phyloP scores from a whole-genome alignment of 2,888 invertebrate species.

The Sarcophaga variegata region DNA sequence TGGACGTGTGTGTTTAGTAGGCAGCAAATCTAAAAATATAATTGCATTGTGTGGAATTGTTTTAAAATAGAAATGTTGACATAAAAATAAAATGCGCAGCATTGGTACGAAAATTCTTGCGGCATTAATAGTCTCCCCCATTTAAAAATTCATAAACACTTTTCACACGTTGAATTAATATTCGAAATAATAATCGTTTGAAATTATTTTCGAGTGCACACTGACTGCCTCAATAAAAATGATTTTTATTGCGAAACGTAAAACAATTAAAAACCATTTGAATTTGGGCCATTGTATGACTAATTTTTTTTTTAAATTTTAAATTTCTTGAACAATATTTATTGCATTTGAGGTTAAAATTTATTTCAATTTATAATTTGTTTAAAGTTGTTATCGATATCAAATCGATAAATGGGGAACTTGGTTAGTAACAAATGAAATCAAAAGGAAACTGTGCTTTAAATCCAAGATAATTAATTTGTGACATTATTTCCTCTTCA shows the following conservation, averaged over 20 bases:
- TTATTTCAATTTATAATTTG: no score
- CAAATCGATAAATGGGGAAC: no score
- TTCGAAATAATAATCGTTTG: conserved; percentile 12
- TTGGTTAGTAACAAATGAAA: no score
- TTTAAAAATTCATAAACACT: conserved; percentile 49
- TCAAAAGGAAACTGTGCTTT: no score
- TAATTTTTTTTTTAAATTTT: not conserved
- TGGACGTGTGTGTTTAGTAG: conserved; percentile 6
- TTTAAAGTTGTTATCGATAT: no score
- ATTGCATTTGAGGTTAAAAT: not conserved
- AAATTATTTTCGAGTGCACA: conserved; percentile 4
- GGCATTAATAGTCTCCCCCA: conserved; percentile 31
- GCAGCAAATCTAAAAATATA: conserved; percentile 45
- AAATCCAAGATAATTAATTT: no score
- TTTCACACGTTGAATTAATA: not conserved
- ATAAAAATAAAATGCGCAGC: conserved; percentile 55
- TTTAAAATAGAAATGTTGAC: conserved; percentile 46
- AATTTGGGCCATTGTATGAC: not conserved
- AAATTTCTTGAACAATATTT: not conserved
- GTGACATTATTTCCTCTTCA: no score
- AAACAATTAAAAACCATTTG: not conserved
- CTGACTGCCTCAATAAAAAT: not conserved
- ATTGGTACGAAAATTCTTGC: conserved; percentile 24
- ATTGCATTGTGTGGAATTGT: conserved; percentile 52
- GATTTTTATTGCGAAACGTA: not conserved